Evolutionary conservation across 2,113 vertebrate species (phyloP).

Genomic region (Sclerurus mexicanus): DNA sequence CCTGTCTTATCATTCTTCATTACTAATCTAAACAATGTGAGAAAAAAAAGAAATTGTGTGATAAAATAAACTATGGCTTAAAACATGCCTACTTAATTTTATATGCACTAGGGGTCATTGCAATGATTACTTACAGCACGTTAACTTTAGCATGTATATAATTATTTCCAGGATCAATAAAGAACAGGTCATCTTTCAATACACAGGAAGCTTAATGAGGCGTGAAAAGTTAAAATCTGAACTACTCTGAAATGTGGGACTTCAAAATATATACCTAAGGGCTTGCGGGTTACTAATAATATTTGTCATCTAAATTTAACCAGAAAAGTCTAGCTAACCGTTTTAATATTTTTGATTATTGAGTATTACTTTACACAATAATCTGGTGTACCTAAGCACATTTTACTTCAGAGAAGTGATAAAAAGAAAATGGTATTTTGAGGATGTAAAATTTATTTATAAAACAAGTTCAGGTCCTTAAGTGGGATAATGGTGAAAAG

Average conservation of each 20-base stretch:
- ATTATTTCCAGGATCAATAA: neutral
- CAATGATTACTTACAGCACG: neutral
- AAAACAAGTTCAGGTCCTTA: neutral
- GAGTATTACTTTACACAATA: neutral
- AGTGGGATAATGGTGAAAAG: neutral
- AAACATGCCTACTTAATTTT: neutral
- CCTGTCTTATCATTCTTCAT: neutral
- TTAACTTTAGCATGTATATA: neutral
- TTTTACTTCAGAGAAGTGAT: neutral
- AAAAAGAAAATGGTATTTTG: neutral
- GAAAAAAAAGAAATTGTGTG: neutral
- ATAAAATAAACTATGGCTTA: neutral
- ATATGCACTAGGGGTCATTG: neutral
- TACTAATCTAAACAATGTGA: neutral
- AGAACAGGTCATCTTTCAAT: neutral
- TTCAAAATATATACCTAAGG: neutral
- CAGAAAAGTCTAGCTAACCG: neutral
- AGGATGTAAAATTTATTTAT: neutral
- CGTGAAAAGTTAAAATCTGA: neutral
- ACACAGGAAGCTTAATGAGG: neutral
- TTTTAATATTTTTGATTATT: neutral
- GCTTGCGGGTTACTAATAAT: neutral
- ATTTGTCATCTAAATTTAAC: neutral
- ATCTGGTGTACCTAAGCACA: neutral
- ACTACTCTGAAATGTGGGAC: neutral